Percentiles rank a stretch among this genome's conserved stretches.
Conservation (phyloP, 1,140 invertebrate species). For the Zaprionus kolodkinae region DNA sequence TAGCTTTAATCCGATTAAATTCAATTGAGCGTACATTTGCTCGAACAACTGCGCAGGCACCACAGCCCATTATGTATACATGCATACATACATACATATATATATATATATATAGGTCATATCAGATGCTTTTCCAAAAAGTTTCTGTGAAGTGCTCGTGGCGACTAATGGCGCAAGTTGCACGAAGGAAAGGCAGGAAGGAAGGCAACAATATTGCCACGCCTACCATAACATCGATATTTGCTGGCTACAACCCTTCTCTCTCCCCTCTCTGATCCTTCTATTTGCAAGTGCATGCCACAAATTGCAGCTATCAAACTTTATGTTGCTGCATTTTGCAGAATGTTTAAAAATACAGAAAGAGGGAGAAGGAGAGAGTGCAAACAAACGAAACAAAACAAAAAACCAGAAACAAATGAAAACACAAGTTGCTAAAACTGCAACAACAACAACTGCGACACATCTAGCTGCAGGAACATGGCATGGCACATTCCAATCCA, state of each 20-base stretch:
- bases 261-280: background rate
- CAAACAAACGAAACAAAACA: constrained; percentile 52
- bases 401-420: constrained; percentile 38
- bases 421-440: constrained; percentile 6
- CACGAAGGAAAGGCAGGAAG: constrained; percentile 19
- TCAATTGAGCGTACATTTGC: constrained; percentile 56
- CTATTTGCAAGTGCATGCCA: constrained; percentile 44
- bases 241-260: no score
- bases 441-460: constrained; percentile 29
- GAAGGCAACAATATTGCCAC: constrained; percentile 29
- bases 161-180: constrained; percentile 41
- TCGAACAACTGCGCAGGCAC: constrained; percentile 13
- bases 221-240: constrained; percentile 38
- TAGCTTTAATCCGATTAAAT: constrained; percentile 54
- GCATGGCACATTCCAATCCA: constrained; percentile 69
- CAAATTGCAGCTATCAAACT: constrained; percentile 66
- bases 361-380: background rate
- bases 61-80: background rate
- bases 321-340: constrained; percentile 49
- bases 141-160: constrained; percentile 36
- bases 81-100: constrained; percentile 7
- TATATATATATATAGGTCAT: constrained; percentile 58
- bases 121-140: constrained; percentile 45
- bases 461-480: background rate
- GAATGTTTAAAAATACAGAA: constrained; percentile 76